Evolutionary conservation across 2,113 vertebrate genomes (phyloP).

Genomic region (Eubucco bourcierii): DNA sequence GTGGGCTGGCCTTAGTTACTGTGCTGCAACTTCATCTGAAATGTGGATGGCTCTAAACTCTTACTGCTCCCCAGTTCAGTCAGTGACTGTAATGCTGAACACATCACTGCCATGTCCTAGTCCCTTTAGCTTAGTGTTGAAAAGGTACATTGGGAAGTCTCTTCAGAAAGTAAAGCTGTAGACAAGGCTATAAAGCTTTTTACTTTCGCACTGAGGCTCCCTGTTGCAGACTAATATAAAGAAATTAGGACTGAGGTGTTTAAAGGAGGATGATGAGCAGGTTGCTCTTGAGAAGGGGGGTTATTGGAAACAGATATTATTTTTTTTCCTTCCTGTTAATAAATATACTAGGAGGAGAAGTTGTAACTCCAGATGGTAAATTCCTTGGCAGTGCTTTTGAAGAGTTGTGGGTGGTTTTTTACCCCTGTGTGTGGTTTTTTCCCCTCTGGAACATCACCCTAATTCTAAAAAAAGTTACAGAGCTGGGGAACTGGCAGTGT

Average conservation of each 20-base stretch:
- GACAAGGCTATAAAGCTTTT: not conserved
- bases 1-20: not conserved
- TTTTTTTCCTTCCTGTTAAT: not conserved
- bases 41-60: not conserved
- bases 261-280: not conserved
- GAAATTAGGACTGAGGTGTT: not conserved
- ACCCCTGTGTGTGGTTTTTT: not conserved
- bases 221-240: not conserved
- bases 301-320: not conserved
- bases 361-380: not conserved
- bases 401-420: no score
- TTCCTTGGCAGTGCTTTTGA: not conserved
- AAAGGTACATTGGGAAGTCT: not conserved
- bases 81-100: not conserved
- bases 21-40: not conserved
- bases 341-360: not conserved
- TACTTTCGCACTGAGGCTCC: not conserved
- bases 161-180: not conserved
- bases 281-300: not conserved
- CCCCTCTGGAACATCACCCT: not conserved
- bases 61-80: not conserved
- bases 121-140: not conserved
- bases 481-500: not conserved
- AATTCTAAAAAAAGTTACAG: not conserved
- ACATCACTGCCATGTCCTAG: not conserved